Percentiles rank a stretch among this genome's conserved stretches.
These are phyloP conservation scores for Aplysia californica DNA, from an alignment of 1,140 invertebrate species.

Conservation along the genomic window DNA sequence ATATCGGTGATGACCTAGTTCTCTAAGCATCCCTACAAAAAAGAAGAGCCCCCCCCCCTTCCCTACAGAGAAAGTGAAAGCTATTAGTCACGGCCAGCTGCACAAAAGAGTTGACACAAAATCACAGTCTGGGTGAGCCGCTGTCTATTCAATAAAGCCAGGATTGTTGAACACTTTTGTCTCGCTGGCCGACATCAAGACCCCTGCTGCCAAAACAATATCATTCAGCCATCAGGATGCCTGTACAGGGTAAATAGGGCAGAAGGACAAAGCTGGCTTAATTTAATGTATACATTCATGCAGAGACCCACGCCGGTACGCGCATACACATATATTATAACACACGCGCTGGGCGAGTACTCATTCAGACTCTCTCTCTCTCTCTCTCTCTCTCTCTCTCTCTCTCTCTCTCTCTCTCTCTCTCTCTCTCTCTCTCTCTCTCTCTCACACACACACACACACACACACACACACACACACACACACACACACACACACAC, in stretches of 20 bases:
- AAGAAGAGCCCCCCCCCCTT: too few species aligned
- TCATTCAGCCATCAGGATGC: background rate
- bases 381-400: background rate
- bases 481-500: background rate
- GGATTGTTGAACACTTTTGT: too few species aligned
- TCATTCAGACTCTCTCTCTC: background rate
- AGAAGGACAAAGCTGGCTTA: background rate
- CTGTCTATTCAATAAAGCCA: too few species aligned
- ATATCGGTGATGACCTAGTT: too few species aligned
- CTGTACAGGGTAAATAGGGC: background rate
- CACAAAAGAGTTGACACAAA: too few species aligned
- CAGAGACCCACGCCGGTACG: background rate
- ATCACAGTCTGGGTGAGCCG: too few species aligned
- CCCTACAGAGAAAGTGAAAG: too few species aligned
- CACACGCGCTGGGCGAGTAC: background rate
- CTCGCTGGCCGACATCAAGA: background rate
- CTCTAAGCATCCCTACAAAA: too few species aligned
- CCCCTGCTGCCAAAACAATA: background rate
- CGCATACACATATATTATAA: background rate
- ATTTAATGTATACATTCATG: background rate
- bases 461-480: background rate
- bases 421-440: constrained; percentile 11
- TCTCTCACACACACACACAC: background rate
- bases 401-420: background rate
- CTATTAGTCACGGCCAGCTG: too few species aligned